Evolutionary conservation across 2,113 vertebrate genomes (phyloP), one percentile per base, ranked within the genome.

Genomic region (Xenopus tropicalis): DNA sequence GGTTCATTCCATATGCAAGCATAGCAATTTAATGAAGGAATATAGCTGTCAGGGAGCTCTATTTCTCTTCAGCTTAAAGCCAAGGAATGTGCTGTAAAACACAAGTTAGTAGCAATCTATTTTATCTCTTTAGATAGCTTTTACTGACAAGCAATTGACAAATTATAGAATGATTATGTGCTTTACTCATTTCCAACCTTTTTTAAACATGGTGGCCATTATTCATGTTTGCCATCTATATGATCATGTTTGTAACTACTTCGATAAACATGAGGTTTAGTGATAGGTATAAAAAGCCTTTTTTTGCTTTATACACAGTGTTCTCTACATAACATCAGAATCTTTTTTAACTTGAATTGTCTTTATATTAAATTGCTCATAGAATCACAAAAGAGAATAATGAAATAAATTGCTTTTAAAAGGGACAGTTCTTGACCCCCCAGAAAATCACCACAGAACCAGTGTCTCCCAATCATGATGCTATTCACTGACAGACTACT

Each of bases 31-130:
- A 69, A 69, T 23, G 25, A 25, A 54, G 64, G 29, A 25, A 14
- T 68, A 68, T 42, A 62, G 72, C 72, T 74, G 65, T 74, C 72
- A 74, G 11, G 29, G 21, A 29, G 54, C 52, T 51, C 24, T 63
- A 62, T 69, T 66, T 62, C 43, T 25, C 66, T 61, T 17, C 42
- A 17, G 14, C 46, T 52, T 68, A 54, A 5, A 54, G 17, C 52
- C 52, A 54, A 59, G 57, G 57, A 54, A 54, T 54, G 17, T 17
- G 8, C 16, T 23, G 57, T 59, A 54, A 54, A 59, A 59, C 21
- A 23, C 23, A 22, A 59, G 57, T 59, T 23, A 59, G 57, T 59
- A 12, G 21, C 57, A 23, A 17, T 59, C 57, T 23, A 23, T 59
- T 59, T 59, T 10, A 59, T 59, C 20, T 12, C 57, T 59, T 59